Conservation (phyloP, 2,113 vertebrate genomes). For the Oncorhynchus masou region DNA sequence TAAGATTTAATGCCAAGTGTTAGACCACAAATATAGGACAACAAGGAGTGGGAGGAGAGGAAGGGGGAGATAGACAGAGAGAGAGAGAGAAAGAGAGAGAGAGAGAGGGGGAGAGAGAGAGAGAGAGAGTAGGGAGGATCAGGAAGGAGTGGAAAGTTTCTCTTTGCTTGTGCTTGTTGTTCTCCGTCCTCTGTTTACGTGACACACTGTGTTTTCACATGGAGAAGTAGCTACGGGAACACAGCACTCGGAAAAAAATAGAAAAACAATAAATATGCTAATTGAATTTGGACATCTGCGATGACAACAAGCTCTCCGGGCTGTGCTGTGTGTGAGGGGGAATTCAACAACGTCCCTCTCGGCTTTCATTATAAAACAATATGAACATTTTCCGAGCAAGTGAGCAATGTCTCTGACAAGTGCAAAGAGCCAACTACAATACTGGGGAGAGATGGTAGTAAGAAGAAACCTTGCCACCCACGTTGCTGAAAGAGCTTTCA, state of each 20-base stretch:
- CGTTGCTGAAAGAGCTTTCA: conserved; percentile 95
- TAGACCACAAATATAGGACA: conserved; percentile 92
- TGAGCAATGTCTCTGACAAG: conserved; percentile 94
- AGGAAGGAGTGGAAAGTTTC: conserved; percentile 58
- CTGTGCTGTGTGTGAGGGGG: not conserved
- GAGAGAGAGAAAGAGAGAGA: conserved; percentile 42
- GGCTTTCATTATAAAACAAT: conserved; percentile 94
- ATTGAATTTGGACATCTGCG: conserved; percentile 86
- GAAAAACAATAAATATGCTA: conserved; percentile 81
- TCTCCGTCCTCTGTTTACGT: conserved; percentile 64
- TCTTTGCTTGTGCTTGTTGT: conserved; percentile 64
- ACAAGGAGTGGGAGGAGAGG: conserved; percentile 62
- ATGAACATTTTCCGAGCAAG: conserved; percentile 95
- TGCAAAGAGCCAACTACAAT: conserved; percentile 97
- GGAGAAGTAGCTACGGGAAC: conserved; percentile 41
- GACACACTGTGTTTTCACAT: conserved; percentile 33
- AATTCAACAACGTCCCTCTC: conserved; percentile 66
- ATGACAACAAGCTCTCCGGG: conserved; percentile 80
- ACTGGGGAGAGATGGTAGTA: conserved; percentile 88
- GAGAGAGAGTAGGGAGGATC: conserved; percentile 14
- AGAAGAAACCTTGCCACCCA: conserved; percentile 89
- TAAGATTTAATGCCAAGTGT: conserved; percentile 89
- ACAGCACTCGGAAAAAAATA: conserved; percentile 47
- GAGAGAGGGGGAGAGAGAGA: conserved; percentile 55
- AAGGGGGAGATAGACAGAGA: conserved; percentile 38